A percentile compares a stretch with the other conserved stretches of the same genome.
phyloP scores from a whole-genome alignment of 2,113 vertebrate genomes.

The Sturnus vulgaris region DNA sequence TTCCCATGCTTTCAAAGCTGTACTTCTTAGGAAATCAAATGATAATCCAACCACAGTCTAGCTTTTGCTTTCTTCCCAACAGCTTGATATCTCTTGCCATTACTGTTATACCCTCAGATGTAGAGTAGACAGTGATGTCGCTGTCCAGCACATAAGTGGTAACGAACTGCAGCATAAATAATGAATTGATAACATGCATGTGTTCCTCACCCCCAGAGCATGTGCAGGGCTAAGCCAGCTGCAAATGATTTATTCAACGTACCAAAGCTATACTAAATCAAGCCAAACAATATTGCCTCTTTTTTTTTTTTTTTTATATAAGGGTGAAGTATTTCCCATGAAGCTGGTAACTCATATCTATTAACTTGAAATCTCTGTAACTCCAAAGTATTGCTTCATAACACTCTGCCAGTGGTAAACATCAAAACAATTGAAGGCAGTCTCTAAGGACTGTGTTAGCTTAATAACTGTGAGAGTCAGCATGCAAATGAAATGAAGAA shows the following conservation, averaged over 20 bases:
- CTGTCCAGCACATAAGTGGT: conserved; percentile 50
- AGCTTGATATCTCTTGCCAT: conserved; percentile 60
- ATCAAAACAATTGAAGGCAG: conserved; percentile 8
- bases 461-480: conserved; percentile 28
- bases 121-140: conserved; percentile 33
- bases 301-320: conserved; percentile 1
- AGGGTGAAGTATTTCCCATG: conserved; percentile 61
- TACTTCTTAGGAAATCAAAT: conserved; percentile 57
- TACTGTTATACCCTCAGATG: conserved; percentile 3
- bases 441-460: not conserved
- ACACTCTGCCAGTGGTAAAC: not conserved
- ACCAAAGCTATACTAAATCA: conserved; percentile 59
- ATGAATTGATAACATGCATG: conserved; percentile 67
- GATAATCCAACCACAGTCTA: conserved; percentile 63
- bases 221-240: conserved; percentile 54
- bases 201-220: conserved; percentile 47
- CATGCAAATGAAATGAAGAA: conserved; percentile 10
- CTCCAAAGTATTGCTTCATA: conserved; percentile 31
- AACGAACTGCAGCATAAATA: conserved; percentile 46
- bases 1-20: conserved; percentile 49
- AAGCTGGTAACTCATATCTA: conserved; percentile 56
- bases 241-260: conserved; percentile 62
- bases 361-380: conserved; percentile 49
- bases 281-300: conserved; percentile 54
- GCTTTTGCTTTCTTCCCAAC: conserved; percentile 63